phyloP scores from a whole-genome alignment of 2,888 invertebrate genomes.

The Ashinkailepas kermadecensis region DNA sequence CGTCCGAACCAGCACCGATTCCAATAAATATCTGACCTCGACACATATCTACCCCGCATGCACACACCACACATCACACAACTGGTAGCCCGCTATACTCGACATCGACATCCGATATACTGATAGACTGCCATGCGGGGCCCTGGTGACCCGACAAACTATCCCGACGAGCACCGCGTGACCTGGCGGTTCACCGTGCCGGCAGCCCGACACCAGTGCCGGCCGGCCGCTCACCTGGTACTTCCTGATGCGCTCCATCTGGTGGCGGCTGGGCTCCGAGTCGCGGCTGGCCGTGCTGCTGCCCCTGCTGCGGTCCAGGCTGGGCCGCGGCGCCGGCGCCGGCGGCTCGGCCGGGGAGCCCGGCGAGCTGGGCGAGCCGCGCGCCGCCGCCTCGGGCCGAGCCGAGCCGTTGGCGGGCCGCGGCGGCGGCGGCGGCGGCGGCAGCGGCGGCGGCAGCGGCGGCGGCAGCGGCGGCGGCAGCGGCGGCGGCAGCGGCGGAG shows the following conservation, averaged over 20 bases:
- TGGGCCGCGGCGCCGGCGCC: constrained; percentile 32
- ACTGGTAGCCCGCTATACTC: too few relatives aligned
- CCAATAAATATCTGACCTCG: too few relatives aligned
- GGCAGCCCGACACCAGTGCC: too few relatives aligned
- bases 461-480: constrained; percentile 47
- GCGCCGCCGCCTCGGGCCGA: neutral
- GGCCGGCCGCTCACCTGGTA: constrained; percentile 63
- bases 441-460: constrained; percentile 56
- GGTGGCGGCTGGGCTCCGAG: constrained; percentile 48
- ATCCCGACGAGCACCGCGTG: too few relatives aligned
- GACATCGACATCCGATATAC: too few relatives aligned
- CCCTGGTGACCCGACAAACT: too few relatives aligned
- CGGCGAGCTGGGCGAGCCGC: constrained; percentile 43
- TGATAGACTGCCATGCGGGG: too few relatives aligned
- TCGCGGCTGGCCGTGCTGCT: constrained; percentile 33
- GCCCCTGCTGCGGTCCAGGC: constrained; percentile 32
- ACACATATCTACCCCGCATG: too few relatives aligned
- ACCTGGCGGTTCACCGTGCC: too few relatives aligned
- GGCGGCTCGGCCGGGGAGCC: constrained; percentile 27
- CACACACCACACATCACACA: too few relatives aligned
- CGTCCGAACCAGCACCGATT: too few relatives aligned
- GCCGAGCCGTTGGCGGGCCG: constrained; percentile 5
- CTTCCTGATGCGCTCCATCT: constrained; percentile 83
- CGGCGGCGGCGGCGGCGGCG: constrained; percentile 45
- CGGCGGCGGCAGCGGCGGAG: neutral